Evolutionary conservation across 2,888 invertebrate species (phyloP), one percentile per base, ranked within the genome.

Genomic region (Orthosia cruda): DNA sequence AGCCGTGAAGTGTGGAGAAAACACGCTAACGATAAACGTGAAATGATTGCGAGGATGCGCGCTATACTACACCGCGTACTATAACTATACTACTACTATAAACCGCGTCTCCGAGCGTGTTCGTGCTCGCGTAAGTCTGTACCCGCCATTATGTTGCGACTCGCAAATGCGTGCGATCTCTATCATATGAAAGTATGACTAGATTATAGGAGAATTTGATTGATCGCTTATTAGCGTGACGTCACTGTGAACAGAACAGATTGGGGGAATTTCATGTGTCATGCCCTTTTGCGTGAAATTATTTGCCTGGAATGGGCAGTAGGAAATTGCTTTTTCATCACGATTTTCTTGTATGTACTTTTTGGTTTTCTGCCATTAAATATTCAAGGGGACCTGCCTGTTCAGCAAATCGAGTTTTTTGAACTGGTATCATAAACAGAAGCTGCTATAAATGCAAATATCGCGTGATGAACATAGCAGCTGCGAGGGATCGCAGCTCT

Each of bases 141-240:
- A 23, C 12, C 7, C 23, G 16, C 20, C 50, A 32, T 67, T 72
- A 65, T 45, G 18, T 65, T 55, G 62, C 4, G 18, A 52, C 70
- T 66, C 40, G 57, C 57, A 73, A 57, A 49, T 65, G 57, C 68
- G 52, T 58, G 64, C 18, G 12, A 61, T 61, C 23, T 49, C 20
- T 47, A 26, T 18, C 55, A 11, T 49, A 70, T 11, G n/a, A 45
- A 20, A 71, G 23, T 83, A 63, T 67, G 54, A 71, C 70, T 62
- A 65, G 65, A 77, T 77, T 77, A 70, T 2, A 23, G 9, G 0
- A 23, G 23, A 69, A 57, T 57, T 77, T 80, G 83, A 80, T 82
- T 70, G 78, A 83, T 77, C 13, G 40, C 55, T 77, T 77, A 83
- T 77, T 83, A 52, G 13, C n/a, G 13, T 50, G 57, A 81, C 26